These are phyloP conservation scores for Galaxea fascicularis DNA, from an alignment of 92 coral and sea anemone species.

Conservation along the genomic window DNA sequence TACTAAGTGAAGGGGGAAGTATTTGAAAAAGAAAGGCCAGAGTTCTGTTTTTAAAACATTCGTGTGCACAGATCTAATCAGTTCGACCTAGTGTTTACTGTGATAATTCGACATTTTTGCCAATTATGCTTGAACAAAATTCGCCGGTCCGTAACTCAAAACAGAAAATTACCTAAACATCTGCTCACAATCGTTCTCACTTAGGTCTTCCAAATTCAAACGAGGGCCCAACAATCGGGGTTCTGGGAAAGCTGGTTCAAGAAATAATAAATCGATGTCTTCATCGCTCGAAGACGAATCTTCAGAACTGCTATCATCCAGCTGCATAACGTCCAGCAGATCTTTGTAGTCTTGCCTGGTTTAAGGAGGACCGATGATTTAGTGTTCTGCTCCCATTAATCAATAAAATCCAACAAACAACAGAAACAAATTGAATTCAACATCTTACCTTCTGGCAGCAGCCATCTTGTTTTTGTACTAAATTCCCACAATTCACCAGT, in stretches of 20 bases:
- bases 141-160: conserved; percentile 9
- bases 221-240: conserved; percentile 50
- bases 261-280: conserved; percentile 33
- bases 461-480: conserved; percentile 15
- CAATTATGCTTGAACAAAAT: neutral
- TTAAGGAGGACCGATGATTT: conserved; percentile 3
- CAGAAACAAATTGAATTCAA: neutral
- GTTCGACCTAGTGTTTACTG: conserved; percentile 20
- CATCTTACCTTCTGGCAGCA: conserved; percentile 11
- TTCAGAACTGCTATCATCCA: conserved; percentile 47
- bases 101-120: conserved; percentile 19
- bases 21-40: conserved; percentile 1
- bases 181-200: conserved; percentile 49
- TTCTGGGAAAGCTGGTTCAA: conserved; percentile 44
- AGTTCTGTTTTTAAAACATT: conserved; percentile 20
- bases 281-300: conserved; percentile 30
- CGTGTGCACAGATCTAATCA: neutral
- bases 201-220: conserved; percentile 37
- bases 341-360: conserved; percentile 38
- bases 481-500: conserved; percentile 2
- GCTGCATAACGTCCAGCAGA: conserved; percentile 19
- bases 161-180: conserved; percentile 45
- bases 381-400: conserved; percentile 5
- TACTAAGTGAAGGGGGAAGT: conserved; percentile 21
- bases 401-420: conserved; percentile 1